phyloP scores from a whole-genome alignment of 2,113 vertebrate species.

The Stigmatopora nigra region DNA sequence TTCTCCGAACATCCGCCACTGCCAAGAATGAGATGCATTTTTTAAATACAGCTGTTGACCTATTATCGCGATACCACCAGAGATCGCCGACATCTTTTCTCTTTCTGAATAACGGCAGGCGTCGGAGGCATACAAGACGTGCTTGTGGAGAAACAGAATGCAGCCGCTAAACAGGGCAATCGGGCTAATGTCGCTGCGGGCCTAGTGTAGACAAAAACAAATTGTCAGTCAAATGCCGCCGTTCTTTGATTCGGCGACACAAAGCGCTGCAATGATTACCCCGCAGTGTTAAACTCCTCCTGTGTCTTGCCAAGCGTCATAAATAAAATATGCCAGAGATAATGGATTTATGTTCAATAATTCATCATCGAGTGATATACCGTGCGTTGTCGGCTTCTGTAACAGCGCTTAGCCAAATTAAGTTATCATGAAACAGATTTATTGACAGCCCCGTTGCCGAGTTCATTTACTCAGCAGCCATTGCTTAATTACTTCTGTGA shows the following conservation, averaged over 20 bases:
- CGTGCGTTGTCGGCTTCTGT: slow-evolving; percentile 59
- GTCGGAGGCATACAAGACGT: slow-evolving; percentile 67
- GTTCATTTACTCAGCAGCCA: slow-evolving; percentile 59
- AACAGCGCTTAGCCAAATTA: slow-evolving; percentile 71
- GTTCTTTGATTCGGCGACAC: slow-evolving; percentile 65
- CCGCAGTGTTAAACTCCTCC: slow-evolving; percentile 59
- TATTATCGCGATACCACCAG: slow-evolving; percentile 72
- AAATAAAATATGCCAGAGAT: slow-evolving; percentile 72
- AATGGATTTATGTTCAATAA: slow-evolving; percentile 76
- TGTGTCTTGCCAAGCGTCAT: slow-evolving; percentile 67
- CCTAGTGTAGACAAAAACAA: slow-evolving; percentile 44
- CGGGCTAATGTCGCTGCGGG: slow-evolving; percentile 61
- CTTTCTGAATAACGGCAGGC: slow-evolving; percentile 66
- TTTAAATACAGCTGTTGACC: slow-evolving; percentile 80
- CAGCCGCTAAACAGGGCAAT: slow-evolving; percentile 66
- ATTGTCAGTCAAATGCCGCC: slow-evolving; percentile 63
- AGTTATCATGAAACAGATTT: slow-evolving; percentile 70
- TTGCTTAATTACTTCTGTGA: slow-evolving; percentile 59
- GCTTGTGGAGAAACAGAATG: slow-evolving; percentile 62
- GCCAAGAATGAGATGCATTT: slow-evolving; percentile 78
- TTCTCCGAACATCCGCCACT: slow-evolving; percentile 70
- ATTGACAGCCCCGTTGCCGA: slow-evolving; percentile 53
- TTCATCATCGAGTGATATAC: slow-evolving; percentile 69
- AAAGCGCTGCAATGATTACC: slow-evolving; percentile 69
- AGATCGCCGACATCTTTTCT: slow-evolving; percentile 55